Evolutionary conservation across 2,888 invertebrate genomes (phyloP).

Genomic region (Napeogenes sylphis): DNA sequence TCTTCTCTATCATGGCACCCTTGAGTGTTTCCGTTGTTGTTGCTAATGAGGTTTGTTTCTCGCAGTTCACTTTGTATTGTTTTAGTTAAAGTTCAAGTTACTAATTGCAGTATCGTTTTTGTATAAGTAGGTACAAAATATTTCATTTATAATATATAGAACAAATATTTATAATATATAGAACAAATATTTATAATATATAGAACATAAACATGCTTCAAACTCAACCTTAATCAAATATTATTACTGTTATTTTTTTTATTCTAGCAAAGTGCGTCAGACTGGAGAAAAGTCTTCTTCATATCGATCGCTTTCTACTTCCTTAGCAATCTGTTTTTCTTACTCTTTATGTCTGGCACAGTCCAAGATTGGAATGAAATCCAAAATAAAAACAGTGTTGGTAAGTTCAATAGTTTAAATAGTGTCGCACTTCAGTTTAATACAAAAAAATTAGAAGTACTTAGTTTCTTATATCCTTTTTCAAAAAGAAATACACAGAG

Average conservation of each 20-base stretch:
- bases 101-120: too few species aligned
- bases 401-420: slow-evolving; percentile 35
- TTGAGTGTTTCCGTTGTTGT: slow-evolving; percentile 84
- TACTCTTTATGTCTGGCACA: slow-evolving; percentile 79
- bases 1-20: slow-evolving; percentile 88
- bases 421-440: not conserved
- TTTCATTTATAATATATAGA: not conserved
- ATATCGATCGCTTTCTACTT: slow-evolving; percentile 79
- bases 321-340: slow-evolving; percentile 77
- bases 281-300: slow-evolving; percentile 81
- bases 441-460: not conserved
- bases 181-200: not conserved
- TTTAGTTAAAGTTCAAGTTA: too few species aligned
- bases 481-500: too few species aligned
- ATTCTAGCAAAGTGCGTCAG: slow-evolving; percentile 69
- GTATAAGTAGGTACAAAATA: not conserved
- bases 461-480: not conserved
- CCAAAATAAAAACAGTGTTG: slow-evolving; percentile 38
- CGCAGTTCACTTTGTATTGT: slow-evolving; percentile 5
- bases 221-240: not conserved
- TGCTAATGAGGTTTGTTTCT: slow-evolving; percentile 74
- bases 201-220: too few species aligned
- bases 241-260: slow-evolving; percentile 6
- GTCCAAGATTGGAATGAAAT: slow-evolving; percentile 80
- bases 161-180: not conserved